These are phyloP conservation scores for Calvadosia cruxmelitensis DNA, from an alignment of 30 jellyfish, hydroid and myxozoan genomes.

Conservation along the genomic window DNA sequence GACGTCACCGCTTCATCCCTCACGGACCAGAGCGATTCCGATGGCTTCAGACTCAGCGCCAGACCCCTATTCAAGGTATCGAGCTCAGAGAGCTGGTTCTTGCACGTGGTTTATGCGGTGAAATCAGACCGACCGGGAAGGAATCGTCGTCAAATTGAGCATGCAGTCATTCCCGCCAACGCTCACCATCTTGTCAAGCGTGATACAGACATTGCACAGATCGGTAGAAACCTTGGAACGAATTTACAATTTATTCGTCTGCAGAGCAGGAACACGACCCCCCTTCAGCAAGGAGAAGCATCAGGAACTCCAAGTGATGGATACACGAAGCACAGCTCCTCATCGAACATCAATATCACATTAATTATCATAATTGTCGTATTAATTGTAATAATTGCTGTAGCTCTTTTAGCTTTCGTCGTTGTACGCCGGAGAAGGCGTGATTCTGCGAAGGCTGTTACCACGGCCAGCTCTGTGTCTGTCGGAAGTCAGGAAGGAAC, in stretches of 20 bases:
- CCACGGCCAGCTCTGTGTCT: slow-evolving; percentile 33
- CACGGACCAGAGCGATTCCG: slow-evolving; percentile 69
- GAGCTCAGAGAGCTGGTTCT: slow-evolving; percentile 56
- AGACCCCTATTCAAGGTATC: slow-evolving; percentile 80
- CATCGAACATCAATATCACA: background rate
- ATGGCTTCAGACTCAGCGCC: slow-evolving; percentile 79
- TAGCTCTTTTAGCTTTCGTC: background rate
- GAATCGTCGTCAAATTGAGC: slow-evolving; percentile 56
- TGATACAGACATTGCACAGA: slow-evolving; percentile 21
- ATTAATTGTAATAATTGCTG: background rate
- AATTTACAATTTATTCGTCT: slow-evolving; percentile 54
- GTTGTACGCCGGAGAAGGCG: background rate
- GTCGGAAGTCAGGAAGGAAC: slow-evolving; percentile 70
- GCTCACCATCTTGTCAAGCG: slow-evolving; percentile 9
- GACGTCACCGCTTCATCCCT: slow-evolving; percentile 26
- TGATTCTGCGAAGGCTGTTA: background rate
- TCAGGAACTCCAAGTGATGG: background rate
- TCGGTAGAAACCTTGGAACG: slow-evolving; percentile 69
- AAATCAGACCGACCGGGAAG: slow-evolving; percentile 47
- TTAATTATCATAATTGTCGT: slow-evolving; percentile 5
- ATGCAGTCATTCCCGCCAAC: slow-evolving; percentile 24
- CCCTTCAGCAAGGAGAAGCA: background rate
- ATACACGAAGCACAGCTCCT: background rate
- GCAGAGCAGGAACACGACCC: background rate
- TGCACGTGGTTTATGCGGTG: slow-evolving; percentile 79